Evolutionary conservation across 2,113 vertebrate genomes (phyloP).

Genomic region (Tachysurus fulvidraco): DNA sequence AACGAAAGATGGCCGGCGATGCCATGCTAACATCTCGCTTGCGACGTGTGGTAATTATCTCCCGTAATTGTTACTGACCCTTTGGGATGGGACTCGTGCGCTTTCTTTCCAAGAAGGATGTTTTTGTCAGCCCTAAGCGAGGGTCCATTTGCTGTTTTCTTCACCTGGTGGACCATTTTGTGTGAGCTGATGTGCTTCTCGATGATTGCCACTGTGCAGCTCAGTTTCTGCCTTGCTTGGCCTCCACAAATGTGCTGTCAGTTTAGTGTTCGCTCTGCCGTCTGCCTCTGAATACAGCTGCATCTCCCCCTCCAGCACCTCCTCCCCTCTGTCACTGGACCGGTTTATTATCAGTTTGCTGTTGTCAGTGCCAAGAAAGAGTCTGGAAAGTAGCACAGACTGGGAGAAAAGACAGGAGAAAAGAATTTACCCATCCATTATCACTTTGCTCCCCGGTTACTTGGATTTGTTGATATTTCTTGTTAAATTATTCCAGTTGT

Average conservation of each 20-base stretch:
- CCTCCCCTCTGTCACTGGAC: conserved; percentile 31
- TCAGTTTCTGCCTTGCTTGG: conserved; percentile 43
- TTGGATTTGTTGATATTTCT: not conserved
- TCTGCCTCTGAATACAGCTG: conserved; percentile 42
- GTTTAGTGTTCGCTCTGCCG: conserved; percentile 34
- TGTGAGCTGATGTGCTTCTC: conserved; percentile 14
- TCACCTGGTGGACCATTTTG: conserved; percentile 23
- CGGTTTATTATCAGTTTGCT: conserved; percentile 41
- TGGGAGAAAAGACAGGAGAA: not conserved
- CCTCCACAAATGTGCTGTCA: conserved; percentile 43
- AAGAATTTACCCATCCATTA: conserved; percentile 7
- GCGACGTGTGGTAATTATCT: conserved; percentile 51
- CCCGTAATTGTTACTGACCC: conserved; percentile 51
- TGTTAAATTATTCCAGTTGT: not conserved
- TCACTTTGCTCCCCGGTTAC: not conserved
- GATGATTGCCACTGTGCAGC: conserved; percentile 35
- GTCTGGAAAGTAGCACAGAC: conserved; percentile 12
- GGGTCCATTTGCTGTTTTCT: conserved; percentile 30
- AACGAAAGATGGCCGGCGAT: conserved; percentile 45
- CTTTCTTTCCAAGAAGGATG: conserved; percentile 48
- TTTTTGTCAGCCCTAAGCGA: conserved; percentile 17
- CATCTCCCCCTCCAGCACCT: conserved; percentile 1
- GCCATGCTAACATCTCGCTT: conserved; percentile 38
- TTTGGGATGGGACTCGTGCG: conserved; percentile 39
- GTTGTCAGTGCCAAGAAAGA: conserved; percentile 18